A percentile compares a stretch with the other conserved stretches of the same genome.
phyloP scores from a whole-genome alignment of 1,140 invertebrate species.

The Eciton burchellii region DNA sequence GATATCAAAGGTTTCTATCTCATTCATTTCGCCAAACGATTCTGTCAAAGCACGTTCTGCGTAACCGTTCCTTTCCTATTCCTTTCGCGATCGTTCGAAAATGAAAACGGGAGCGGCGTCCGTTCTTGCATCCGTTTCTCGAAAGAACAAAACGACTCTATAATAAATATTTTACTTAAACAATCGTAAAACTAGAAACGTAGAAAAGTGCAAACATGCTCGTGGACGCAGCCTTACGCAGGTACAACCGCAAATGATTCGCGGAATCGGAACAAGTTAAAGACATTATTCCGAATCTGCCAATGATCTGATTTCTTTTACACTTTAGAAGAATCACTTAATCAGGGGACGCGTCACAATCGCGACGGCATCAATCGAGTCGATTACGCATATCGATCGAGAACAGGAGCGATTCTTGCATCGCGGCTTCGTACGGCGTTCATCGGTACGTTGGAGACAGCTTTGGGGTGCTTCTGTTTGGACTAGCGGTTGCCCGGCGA shows the following conservation, averaged over 20 bases:
- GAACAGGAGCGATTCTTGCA: constrained; percentile 1
- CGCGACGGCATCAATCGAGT: background rate
- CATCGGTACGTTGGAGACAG: constrained; percentile 36
- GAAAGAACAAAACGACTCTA: constrained; percentile 14
- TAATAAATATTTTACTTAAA: too few species aligned
- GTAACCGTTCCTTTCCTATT: constrained; percentile 11
- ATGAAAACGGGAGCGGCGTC: background rate
- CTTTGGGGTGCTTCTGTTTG: constrained; percentile 77
- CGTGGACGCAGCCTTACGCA: too few species aligned
- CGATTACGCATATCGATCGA: background rate
- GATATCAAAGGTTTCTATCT: background rate
- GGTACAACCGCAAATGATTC: constrained; percentile 12
- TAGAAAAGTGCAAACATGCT: constrained; percentile 14
- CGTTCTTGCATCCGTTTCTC: background rate
- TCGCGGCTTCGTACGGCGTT: constrained; percentile 10
- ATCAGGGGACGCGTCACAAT: background rate
- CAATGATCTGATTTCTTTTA: background rate
- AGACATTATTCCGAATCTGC: background rate
- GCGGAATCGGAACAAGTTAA: constrained; percentile 29
- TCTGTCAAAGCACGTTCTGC: background rate
- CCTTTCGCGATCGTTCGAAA: background rate
- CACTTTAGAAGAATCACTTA: background rate
- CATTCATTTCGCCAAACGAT: background rate
- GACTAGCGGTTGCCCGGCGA: constrained; percentile 79
- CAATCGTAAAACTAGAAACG: constrained; percentile 9